A percentile compares a stretch with the other conserved stretches of the same genome.
Evolutionary conservation across 2,113 vertebrate genomes (phyloP).

Genomic region (Perca flavescens): DNA sequence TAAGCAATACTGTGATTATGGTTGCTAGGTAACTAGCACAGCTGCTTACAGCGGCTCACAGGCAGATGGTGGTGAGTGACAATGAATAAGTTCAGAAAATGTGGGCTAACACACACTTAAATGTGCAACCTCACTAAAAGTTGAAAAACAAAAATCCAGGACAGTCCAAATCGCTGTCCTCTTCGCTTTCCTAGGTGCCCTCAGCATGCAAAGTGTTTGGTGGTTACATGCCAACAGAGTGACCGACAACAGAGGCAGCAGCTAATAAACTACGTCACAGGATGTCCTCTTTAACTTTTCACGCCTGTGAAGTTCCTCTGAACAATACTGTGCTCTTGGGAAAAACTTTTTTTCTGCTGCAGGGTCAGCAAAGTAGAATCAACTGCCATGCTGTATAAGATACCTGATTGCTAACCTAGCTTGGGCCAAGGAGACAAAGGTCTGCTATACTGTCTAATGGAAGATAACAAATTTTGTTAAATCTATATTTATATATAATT

Average conservation of each 20-base stretch:
- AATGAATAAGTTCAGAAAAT: not conserved
- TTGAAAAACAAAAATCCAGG: not conserved
- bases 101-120: not conserved
- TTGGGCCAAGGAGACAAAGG: not conserved
- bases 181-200: constrained; percentile 11
- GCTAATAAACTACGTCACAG: constrained; percentile 34
- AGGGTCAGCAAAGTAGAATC: not conserved
- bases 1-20: not conserved
- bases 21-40: not conserved
- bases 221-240: constrained; percentile 56
- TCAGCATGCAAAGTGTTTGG: constrained; percentile 29
- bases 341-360: not conserved
- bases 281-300: constrained; percentile 47
- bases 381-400: not conserved
- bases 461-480: not conserved
- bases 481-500: not conserved
- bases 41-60: not conserved
- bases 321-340: not conserved
- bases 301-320: constrained; percentile 2
- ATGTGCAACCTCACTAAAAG: not conserved
- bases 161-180: not conserved
- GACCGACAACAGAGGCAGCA: constrained; percentile 45
- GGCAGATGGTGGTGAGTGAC: not conserved
- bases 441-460: not conserved
- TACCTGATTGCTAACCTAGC: not conserved